Percentiles rank a stretch among this genome's conserved stretches.
These are phyloP conservation scores for Aradophagus sp. DNA, from an alignment of 1,140 invertebrate species.

Conservation along the genomic window DNA sequence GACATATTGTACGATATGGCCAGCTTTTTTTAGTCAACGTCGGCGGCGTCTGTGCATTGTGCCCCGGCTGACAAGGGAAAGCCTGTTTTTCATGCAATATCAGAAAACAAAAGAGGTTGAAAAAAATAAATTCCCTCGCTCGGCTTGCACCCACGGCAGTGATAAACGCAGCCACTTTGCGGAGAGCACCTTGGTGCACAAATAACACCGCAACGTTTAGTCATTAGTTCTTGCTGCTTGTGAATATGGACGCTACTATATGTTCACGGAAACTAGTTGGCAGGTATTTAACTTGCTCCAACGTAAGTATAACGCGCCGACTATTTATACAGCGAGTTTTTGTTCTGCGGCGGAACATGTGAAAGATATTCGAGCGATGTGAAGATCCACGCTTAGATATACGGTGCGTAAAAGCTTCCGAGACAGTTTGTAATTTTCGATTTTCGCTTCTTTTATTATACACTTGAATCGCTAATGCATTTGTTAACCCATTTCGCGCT, in stretches of 20 bases:
- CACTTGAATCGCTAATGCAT: too few species aligned
- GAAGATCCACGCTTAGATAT: conserved; percentile 31
- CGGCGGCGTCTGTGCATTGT: too few species aligned
- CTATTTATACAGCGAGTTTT: conserved; percentile 55
- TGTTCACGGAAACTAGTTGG: conserved; percentile 61
- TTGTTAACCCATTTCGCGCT: too few species aligned
- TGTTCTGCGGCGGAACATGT: conserved; percentile 32
- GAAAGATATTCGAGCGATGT: conserved; percentile 43
- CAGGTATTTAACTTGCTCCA: conserved; percentile 63
- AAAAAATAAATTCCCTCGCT: conserved; percentile 34
- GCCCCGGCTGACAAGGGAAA: too few species aligned
- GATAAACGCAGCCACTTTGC: conserved; percentile 46
- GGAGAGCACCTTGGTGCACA: conserved; percentile 36
- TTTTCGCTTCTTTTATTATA: too few species aligned
- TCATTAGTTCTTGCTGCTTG: conserved; percentile 59
- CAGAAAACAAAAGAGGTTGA: conserved; percentile 33
- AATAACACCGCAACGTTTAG: conserved; percentile 43
- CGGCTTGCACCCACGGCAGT: conserved; percentile 39
- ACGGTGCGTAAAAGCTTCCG: conserved; percentile 30
- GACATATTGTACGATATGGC: too few species aligned
- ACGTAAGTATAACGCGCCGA: conserved; percentile 58
- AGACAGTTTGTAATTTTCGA: conserved; percentile 42
- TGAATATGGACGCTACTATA: conserved; percentile 50
- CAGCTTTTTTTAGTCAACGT: too few species aligned
- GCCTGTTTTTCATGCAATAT: too few species aligned